Base-by-base conservation (phyloP, 2,888 invertebrate genomes). In the Lordiphosa fenestrarum region DNA sequence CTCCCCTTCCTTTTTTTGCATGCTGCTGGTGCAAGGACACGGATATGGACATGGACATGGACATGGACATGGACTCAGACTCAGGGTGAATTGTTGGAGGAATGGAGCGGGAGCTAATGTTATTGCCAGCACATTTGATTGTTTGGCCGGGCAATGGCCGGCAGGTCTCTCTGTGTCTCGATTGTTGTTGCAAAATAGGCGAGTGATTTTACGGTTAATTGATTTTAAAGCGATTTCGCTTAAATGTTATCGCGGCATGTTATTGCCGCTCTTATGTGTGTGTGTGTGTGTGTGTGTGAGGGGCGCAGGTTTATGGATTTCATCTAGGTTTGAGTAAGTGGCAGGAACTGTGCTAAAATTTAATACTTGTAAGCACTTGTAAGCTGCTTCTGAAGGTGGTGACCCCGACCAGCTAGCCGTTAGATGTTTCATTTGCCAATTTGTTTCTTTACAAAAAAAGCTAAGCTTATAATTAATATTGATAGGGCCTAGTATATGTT, bases 121-220 rank as follows among this genome's bases (percentile, higher is more conserved):
- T 81, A 81, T 81, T 74, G 77, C 73, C 82, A 74, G 65, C 77
- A 65, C 82, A 77, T 77, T 78, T 77, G 69, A 75, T 77, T 77
- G 77, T 77, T 81, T 69, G 72, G 62, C 49, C 41, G 55, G 55
- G 36, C 23, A 0, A 25, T 37, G 15, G 37, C 6, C 51, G 13
- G 25, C 42, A 23, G 12, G 13, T 6, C 40, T 33, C 47, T 36
- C 30, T 35, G 23, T 37, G 25, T 74, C 86, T 86, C 68, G 64
- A 64, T 72, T 72, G 75, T 74, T 77, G 77, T 69, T 69, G 64
- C 74, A 74, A 77, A 33, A 77, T 73, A 73, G 71, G 83, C 84
- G 73, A 87, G 87, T 88, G 88, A 88, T 88, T 88, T 88, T 87
- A 81, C 86, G 88, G 86, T 88, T 88, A 88, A 88, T 88, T 88